Conservation (phyloP, 2,888 invertebrate genomes). For the Desoria tigrina region DNA sequence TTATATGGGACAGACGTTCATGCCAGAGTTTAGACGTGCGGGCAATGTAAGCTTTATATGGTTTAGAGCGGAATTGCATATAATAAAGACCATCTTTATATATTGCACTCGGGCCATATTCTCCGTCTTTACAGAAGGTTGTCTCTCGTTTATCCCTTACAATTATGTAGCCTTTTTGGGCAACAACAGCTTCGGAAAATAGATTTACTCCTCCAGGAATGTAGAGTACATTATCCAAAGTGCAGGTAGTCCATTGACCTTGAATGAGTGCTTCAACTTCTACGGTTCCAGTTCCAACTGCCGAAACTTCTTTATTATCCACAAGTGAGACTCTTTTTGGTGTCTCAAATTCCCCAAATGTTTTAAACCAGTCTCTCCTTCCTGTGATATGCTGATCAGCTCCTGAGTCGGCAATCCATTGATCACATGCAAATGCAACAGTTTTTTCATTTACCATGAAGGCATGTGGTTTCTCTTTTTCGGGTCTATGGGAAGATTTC, state of each 20-base stretch:
- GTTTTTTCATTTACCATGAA: slow-evolving; percentile 8
- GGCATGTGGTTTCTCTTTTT: neutral
- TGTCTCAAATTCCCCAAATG: neutral
- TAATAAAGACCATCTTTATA: neutral
- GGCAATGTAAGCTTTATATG: too few species aligned
- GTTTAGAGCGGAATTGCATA: neutral
- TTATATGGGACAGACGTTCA: slow-evolving; percentile 21
- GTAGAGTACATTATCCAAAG: slow-evolving; percentile 12
- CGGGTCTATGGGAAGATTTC: neutral
- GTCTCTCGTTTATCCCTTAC: neutral
- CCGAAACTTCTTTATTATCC: neutral
- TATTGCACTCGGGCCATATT: neutral
- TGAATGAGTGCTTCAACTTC: neutral
- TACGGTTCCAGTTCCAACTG: neutral
- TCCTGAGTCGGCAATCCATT: slow-evolving; percentile 13
- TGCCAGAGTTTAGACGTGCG: slow-evolving; percentile 6
- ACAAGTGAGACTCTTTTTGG: neutral
- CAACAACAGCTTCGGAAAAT: slow-evolving; percentile 19
- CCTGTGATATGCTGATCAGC: slow-evolving; percentile 13
- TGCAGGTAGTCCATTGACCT: neutral
- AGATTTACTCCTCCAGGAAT: slow-evolving; percentile 17
- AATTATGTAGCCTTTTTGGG: slow-evolving; percentile 6
- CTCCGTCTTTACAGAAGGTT: neutral
- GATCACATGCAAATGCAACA: neutral
- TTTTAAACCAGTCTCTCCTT: slow-evolving; percentile 2